Base-by-base conservation (phyloP, 2,888 invertebrate genomes). In the Saturnia japonica region DNA sequence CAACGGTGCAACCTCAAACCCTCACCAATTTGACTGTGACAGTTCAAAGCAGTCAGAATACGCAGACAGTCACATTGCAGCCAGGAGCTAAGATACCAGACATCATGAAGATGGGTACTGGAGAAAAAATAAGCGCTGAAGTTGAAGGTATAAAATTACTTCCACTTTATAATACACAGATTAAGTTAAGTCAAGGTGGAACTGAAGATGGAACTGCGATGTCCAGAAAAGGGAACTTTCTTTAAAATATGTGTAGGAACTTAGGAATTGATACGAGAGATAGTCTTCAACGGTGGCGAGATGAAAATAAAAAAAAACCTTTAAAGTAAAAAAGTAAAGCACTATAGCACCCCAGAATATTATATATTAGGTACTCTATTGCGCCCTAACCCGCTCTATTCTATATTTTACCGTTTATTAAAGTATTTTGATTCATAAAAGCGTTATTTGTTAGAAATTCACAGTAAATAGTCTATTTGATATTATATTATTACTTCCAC, bases 21-120 rank as follows among this genome's bases (percentile, higher is more conserved):
- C 77, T 83, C 0, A 77, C 88, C 0, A 80, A 85, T 73, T 77
- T 95, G 60, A 86, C 83, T 1, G 85, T 95, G 12, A 86, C 85
- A 0, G 86, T 87, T 0, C 75, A 73, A 19, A 83, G 82, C 66
- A 77, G 74, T 0, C 71, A 60, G 0, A 54, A 74, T 0, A 71
- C 72, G 0, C 77, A 78, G 45, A 76, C 78, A 4, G 75, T 86
- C 0, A 74, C 71, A 0, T 75, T 92, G 4, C 72, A 76, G 0
- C 82, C 90, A 0, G 81, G 76, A 0, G 73, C 67, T 62, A 85
- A 78, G 57, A 78, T 90, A 19, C 91, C 91, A 0, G 85, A 85
- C 0, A 62, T 89, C 4, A 68, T 89, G 73, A 84, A 80, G 60
- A 74, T 91, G 75, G 78, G 76, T 0, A 74, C 76, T 0, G 83